phyloP scores from a whole-genome alignment of 1,140 invertebrate species.

The Aethina tumida region DNA sequence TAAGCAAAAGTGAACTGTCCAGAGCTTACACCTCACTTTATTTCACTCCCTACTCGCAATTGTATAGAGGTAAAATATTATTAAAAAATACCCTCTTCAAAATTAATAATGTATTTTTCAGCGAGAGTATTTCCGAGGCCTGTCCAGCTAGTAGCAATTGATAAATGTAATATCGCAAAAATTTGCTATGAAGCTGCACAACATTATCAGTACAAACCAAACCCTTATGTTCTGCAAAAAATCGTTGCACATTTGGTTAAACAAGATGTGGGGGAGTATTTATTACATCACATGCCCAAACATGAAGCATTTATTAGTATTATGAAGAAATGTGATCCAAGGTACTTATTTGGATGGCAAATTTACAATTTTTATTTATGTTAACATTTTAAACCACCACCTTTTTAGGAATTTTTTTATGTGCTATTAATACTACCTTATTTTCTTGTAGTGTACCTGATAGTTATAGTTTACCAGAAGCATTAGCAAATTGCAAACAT shows the following conservation, averaged over 20 bases:
- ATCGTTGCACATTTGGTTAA: conserved; percentile 30
- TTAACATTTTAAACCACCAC: background rate
- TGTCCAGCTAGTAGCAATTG: conserved; percentile 35
- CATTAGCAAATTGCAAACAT: conserved; percentile 19
- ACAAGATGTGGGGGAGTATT: conserved; percentile 34
- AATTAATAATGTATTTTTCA: conserved; percentile 23
- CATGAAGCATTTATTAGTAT: conserved; percentile 36
- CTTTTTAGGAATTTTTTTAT: background rate
- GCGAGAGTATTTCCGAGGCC: conserved; percentile 31
- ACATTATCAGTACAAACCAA: conserved; percentile 32
- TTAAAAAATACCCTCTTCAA: background rate
- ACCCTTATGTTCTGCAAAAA: conserved; percentile 34
- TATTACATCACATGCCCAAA: conserved; percentile 36
- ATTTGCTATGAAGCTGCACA: conserved; percentile 33
- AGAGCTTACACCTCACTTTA: conserved; percentile 38
- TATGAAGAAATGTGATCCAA: conserved; percentile 23
- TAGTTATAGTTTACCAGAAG: conserved; percentile 24
- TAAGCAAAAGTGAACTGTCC: conserved; percentile 35
- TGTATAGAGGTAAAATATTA: conserved; percentile 36
- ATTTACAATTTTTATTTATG: conserved; percentile 14
- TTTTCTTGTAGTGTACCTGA: conserved; percentile 13
- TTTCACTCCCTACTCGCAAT: conserved; percentile 35
- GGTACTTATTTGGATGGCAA: conserved; percentile 1
- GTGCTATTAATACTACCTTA: background rate
- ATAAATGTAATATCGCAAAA: conserved; percentile 33